phyloP scores from a whole-genome alignment of 1,140 invertebrate genomes.

The Physella acuta region DNA sequence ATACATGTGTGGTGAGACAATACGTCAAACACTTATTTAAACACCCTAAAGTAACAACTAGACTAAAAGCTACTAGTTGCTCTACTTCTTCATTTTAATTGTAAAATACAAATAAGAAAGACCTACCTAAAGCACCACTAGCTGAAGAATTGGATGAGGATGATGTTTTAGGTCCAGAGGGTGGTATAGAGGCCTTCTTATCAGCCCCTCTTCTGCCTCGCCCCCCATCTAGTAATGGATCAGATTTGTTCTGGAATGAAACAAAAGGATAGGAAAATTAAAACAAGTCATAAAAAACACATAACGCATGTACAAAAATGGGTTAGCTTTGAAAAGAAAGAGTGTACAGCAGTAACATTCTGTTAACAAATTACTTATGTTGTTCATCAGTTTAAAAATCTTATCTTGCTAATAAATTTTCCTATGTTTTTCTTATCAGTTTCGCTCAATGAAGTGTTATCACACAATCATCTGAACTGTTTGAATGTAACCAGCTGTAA shows the following conservation, averaged over 20 bases:
- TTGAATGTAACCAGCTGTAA: no score
- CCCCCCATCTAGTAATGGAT: constrained; percentile 30
- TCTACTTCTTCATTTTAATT: not conserved
- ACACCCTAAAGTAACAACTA: not conserved
- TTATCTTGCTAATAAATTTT: no score
- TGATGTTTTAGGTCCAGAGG: constrained; percentile 33
- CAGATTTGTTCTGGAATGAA: constrained; percentile 39
- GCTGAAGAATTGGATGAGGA: constrained; percentile 44
- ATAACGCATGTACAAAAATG: not conserved
- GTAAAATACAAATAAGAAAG: no score
- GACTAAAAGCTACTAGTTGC: not conserved
- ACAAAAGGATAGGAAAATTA: not conserved
- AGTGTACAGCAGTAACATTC: no score
- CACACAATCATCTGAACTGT: no score
- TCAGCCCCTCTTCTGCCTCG: constrained; percentile 28
- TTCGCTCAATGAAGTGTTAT: no score
- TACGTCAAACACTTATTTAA: not conserved
- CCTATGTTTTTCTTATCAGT: no score
- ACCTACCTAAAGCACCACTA: constrained; percentile 41
- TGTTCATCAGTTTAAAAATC: no score
- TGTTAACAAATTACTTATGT: no score
- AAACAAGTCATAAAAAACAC: no score
- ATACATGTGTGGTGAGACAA: no score
- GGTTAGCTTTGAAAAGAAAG: not conserved
- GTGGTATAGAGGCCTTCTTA: constrained; percentile 31